Evolutionary conservation across 2,888 invertebrate species (phyloP), one percentile per base, ranked within the genome.

Genomic region (Odontomyia ornata): DNA sequence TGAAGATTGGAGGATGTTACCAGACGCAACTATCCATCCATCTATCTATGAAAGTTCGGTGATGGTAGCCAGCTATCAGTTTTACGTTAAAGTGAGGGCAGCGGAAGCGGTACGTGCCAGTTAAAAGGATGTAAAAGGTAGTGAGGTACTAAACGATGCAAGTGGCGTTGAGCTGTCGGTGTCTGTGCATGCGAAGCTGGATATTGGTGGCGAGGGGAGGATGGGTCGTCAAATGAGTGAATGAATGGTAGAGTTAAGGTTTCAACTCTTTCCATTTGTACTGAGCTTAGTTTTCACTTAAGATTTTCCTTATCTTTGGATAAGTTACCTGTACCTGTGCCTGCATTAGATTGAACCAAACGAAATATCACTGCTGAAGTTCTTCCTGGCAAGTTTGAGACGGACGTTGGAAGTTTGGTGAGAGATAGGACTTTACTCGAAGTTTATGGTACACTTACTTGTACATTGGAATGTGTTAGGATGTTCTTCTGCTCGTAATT

Each of bases 261-360:
- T 30, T 2, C 64, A 64, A 28, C 64, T 30, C 27, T 71, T 77
- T 57, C 21, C 64, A 52, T 72, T 47, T 64, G 25, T 69, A 30
- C 46, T 56, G 64, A 71, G 72, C 75, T 78, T 78, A 78, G 72
- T 78, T 78, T 76, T 78, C 78, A 76, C 78, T 76, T 72, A 78
- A 78, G 72, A 78, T 78, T 78, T 76, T 71, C 72, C 57, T 23
- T 62, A 71, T 60, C 56, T 56, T 57, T 57, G 71, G 52, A 64
- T 56, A 28, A 69, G 76, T 67, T 60, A 60, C 57, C 57, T 60
- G 21, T 5, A 36, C 69, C 60, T 52, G 76, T 56, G 60, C 69
- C 43, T 60, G 73, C 47, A 77, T 65, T 46, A 60, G 71, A 71
- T 30, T 13, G 60, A 23, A 23, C 21, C 21, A 13, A 27, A 30